Conservation (phyloP, 2,888 invertebrate genomes). For the Nymphalis polychloros region DNA sequence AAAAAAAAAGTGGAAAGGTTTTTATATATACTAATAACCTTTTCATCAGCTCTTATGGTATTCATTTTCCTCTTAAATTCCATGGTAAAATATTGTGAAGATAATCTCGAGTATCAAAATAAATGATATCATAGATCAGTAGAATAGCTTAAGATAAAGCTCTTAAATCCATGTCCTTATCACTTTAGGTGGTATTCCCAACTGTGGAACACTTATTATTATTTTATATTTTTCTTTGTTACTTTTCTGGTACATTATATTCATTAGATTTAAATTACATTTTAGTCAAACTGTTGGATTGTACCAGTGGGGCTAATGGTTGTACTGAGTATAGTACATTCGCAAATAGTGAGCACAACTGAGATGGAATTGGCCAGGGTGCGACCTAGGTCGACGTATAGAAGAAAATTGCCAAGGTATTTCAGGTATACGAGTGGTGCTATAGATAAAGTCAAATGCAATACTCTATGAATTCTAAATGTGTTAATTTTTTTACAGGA, state of each 20-base stretch:
- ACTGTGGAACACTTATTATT: too few relatives aligned
- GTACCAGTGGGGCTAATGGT: conserved; percentile 74
- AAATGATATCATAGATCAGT: too few relatives aligned
- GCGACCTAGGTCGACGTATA: conserved; percentile 65
- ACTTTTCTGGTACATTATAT: not conserved
- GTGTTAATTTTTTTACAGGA: conserved; percentile 46
- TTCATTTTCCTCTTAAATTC: too few relatives aligned
- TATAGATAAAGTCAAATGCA: not conserved
- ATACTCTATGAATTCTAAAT: not conserved
- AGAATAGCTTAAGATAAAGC: too few relatives aligned
- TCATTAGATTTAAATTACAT: conserved; percentile 20
- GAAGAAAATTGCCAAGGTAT: conserved; percentile 68
- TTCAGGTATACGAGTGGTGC: conserved; percentile 57
- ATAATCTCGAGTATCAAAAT: too few relatives aligned
- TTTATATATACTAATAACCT: too few relatives aligned
- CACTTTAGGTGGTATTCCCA: too few relatives aligned
- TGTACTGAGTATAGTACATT: conserved; percentile 73
- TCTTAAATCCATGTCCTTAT: too few relatives aligned
- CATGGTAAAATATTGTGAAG: too few relatives aligned
- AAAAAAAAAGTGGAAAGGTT: too few relatives aligned
- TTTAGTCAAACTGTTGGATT: conserved; percentile 71
- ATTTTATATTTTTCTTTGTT: not conserved
- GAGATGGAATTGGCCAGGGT: conserved; percentile 75
- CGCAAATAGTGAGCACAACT: conserved; percentile 78
- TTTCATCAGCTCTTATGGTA: too few relatives aligned